Evolutionary conservation across 2,797 vertebrate genomes (phyloP).

Genomic region (Gobionotothen gibberifrons): DNA sequence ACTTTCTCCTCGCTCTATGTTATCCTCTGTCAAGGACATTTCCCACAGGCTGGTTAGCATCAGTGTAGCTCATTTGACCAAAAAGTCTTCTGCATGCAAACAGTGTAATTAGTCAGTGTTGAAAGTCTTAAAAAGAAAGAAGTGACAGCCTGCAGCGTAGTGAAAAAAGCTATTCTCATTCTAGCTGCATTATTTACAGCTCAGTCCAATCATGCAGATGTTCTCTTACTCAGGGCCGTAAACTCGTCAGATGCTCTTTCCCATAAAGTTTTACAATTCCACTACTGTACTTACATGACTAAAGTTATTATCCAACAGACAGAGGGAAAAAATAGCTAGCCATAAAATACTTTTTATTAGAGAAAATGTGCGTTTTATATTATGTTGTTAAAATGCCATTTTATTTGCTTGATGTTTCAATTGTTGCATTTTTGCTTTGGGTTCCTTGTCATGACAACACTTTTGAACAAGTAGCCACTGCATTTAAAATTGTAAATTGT

Average conservation of each 20-base stretch:
- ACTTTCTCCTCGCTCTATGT: neutral
- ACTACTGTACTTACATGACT: neutral
- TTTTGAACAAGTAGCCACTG: neutral
- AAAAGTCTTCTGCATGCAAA: slow-evolving; percentile 13
- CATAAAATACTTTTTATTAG: slow-evolving; percentile 29
- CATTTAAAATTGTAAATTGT: neutral
- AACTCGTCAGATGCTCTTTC: slow-evolving; percentile 8
- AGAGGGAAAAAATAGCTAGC: slow-evolving; percentile 4
- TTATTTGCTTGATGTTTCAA: neutral
- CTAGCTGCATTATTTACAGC: slow-evolving; percentile 12
- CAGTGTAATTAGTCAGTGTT: slow-evolving; percentile 11
- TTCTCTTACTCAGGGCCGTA: slow-evolving; percentile 6
- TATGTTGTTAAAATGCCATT: neutral
- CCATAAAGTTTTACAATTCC: neutral
- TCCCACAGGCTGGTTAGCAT: slow-evolving; percentile 2
- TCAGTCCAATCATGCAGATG: slow-evolving; percentile 25
- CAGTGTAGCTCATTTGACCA: neutral
- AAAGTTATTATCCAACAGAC: slow-evolving; percentile 21
- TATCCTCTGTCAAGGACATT: slow-evolving; percentile 34
- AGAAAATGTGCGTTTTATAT: slow-evolving; percentile 21
- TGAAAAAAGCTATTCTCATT: slow-evolving; percentile 13
- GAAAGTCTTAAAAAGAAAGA: neutral
- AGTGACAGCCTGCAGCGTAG: neutral
- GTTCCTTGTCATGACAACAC: neutral
- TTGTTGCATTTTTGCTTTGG: neutral